Base-by-base conservation (phyloP, 2,797 vertebrate genomes). In the Chelidonichthys spinosus region DNA sequence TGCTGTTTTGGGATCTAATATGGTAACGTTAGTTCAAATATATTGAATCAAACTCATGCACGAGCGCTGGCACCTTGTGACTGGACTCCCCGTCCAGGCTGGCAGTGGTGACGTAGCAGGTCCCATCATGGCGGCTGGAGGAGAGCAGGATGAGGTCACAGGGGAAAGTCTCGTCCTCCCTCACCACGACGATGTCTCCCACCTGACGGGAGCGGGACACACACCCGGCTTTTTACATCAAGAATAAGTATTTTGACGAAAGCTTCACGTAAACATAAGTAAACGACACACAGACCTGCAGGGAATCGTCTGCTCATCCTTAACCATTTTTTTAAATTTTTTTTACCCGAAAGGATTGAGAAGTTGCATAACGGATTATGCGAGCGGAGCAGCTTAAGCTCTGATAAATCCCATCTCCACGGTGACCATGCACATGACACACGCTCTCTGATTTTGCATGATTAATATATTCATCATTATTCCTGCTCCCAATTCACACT, bases 51-150 rank as follows among this genome's bases (percentile, higher is more conserved):
- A 47, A 58, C 37, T 10, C 7, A 33, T 60, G 35, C 8, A 35
- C 4, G 54, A 0, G 8, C 67, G 32, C 13, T 40, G 49, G 80
- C 92, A 99, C 98, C 93, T 99, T 99, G 78, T 98, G 97, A 92
- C 97, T 99, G 0, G 98, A 99, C 91, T 99, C 98, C 70, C 98
- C 98, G 5, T 99, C 98, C 81, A 99, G 90, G 89, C 98, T 98
- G 91, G 98, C 93, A 18, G 98, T 99, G 61, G 98, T 99, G 85
- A 99, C 97, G n/a, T 97, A 98, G 93, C 98, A 98, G 3, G 97
- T 98, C 52, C 98, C 97, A 10, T 99, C 97, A 33, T 91, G 92
- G 69, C 96, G 95, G 83, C 96, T 98, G 85, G 97, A 96, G 10
- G 98, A 98, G 0, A 99, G 95, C 84, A 99, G 93, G 93, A 99